These are phyloP conservation scores for Tipula vernalis DNA, from an alignment of 2,888 invertebrate species.

Conservation along the genomic window DNA sequence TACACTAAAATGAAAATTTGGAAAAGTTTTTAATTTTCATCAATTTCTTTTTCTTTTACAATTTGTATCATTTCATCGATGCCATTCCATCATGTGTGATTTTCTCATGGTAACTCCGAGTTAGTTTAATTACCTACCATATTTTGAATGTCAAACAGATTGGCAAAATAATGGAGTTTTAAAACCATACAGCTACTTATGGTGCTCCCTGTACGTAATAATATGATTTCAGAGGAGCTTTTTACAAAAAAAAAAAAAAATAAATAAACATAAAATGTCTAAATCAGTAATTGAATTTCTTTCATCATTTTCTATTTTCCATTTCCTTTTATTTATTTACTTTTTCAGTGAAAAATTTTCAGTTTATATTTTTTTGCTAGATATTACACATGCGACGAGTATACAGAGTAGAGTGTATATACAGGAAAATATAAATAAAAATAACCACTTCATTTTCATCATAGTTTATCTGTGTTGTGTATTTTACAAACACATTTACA, in stretches of 20 bases:
- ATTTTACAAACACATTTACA: neutral
- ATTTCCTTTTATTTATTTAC: neutral
- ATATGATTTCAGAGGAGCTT: neutral
- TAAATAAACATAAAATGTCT: slow-evolving; percentile 4
- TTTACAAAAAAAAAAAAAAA: neutral
- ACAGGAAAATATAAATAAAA: neutral
- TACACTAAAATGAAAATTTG: no score
- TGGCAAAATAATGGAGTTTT: no score
- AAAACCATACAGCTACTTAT: no score
- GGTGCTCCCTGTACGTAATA: neutral
- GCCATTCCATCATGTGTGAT: no score
- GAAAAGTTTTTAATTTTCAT: no score
- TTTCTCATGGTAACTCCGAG: no score
- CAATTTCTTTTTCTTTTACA: no score
- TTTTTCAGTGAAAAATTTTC: neutral
- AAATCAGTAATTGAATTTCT: slow-evolving; percentile 4
- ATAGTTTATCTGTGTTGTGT: neutral
- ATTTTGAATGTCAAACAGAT: no score
- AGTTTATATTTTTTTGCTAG: neutral
- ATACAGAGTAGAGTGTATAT: neutral
- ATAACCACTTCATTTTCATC: neutral
- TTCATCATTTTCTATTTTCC: neutral
- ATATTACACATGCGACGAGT: neutral
- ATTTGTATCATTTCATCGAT: no score
- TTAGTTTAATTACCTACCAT: no score